Evolutionary conservation across 2,888 invertebrate genomes (phyloP), one percentile per base, ranked within the genome.

Genomic region (Phaedon cochleariae): DNA sequence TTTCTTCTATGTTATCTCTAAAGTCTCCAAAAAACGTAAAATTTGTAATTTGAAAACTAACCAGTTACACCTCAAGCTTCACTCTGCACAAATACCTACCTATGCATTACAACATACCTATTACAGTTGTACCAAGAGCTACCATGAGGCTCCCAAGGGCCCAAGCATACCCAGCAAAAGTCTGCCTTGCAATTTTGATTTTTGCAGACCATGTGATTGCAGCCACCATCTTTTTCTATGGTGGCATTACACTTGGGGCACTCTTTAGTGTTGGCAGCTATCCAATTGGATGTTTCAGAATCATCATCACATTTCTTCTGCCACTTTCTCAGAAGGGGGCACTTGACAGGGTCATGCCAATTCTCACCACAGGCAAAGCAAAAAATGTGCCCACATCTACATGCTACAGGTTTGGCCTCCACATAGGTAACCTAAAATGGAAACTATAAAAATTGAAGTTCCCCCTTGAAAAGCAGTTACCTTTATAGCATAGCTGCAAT

Each of bases 81-180:
- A n/a, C n/a, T n/a, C n/a, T n/a, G n/a, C n/a, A n/a, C n/a, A n/a
- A n/a, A n/a, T n/a, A n/a, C n/a, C n/a, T n/a, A n/a, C n/a, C n/a
- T n/a, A n/a, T n/a, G n/a, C n/a, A n/a, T n/a, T n/a, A 1, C 15
- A 12, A 41, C 41, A 41, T 41, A 80, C 63, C 76, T 75, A 57
- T 78, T 77, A 55, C 77, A 77, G 61, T 77, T 77, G 62, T 77
- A 80, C 97, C 97, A 98, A 66, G 96, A 96, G 71, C 97, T 96
- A 57, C 98, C 98, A 78, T 99, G 98, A 0, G 98, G 98, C 82
- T 97, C 97, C 99, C 99, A 99, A 17, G 97, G 95, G 20, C 98
- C 98, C 69, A 99, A 89, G 83, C 99, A 99, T 15, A 98, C 97
- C 99, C 99, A 99, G 85, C 99, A 99, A 85, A 99, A 99, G 84